Evolutionary conservation across 2,113 vertebrate species (phyloP), one percentile per base, ranked within the genome.

Genomic region (Atlantisia rogersi): DNA sequence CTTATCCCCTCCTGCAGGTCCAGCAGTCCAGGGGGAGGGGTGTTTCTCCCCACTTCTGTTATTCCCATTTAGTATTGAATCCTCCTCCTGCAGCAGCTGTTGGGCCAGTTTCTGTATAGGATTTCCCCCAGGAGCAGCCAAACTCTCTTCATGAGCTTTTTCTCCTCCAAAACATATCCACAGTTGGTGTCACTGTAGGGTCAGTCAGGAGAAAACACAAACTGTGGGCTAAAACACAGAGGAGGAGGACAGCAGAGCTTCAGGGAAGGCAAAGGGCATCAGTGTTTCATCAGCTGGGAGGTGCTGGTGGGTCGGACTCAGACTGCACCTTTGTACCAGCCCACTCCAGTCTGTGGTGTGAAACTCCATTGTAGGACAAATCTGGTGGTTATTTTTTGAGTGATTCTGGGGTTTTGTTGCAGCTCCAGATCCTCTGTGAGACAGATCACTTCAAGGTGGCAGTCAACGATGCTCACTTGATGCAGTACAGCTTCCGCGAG

Each of bases 361-460:
- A 24, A 48, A 28, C 28, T 28, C 11, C 42, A 28, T 28, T 44
- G 32, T 26, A 1, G 11, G 32, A 8, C 46, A 62, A 81, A 53
- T 2, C 24, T 5, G 19, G 0, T 2, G 2, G 32, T 20, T 35
- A 3, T 18, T 35, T 64, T 55, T 18, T 3, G 55, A 35, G 59
- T 73, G 32, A 86, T 10, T 2, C 13, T 17, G 8, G 76, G 32
- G 4, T 50, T 65, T 92, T 8, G 0, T 82, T 96, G 12, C 97
- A 98, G 98, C 70, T 98, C 12, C 98, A 98, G 82, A 15, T 98
- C 29, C 96, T 98, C 1, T 97, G 97, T 18, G 98, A 98, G 80
- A 8, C 7, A 2, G 97, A 98, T 71, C 94, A 97, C 86, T 98
- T 97, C 93, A 98, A 97, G 95, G 97, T 98, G 29, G 97, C 97